Percentiles rank a stretch among this genome's conserved stretches.
Evolutionary conservation across 92 coral and sea anemone species (phyloP).

Genomic region (Galaxea fascicularis): DNA sequence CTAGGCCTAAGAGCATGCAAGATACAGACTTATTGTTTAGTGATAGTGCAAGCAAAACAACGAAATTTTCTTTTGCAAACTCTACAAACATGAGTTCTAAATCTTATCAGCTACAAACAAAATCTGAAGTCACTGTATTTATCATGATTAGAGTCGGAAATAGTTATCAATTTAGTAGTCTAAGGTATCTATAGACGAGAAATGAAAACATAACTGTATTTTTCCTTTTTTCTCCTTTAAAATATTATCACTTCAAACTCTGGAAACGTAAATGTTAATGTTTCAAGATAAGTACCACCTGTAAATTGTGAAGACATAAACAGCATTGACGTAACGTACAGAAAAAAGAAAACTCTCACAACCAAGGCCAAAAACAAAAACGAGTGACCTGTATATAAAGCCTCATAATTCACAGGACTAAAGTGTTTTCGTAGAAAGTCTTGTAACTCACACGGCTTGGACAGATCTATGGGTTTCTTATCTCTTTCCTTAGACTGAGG

Average conservation of each 20-base stretch:
- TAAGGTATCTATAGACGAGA: neutral
- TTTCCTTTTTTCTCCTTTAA: neutral
- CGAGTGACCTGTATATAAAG: neutral
- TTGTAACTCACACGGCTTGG: neutral
- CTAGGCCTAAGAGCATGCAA: constrained; percentile 14
- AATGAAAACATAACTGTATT: neutral
- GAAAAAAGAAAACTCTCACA: constrained; percentile 7
- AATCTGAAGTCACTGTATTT: constrained; percentile 2
- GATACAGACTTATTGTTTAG: constrained; percentile 13
- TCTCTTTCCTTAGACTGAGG: neutral
- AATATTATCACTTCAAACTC: constrained; percentile 1
- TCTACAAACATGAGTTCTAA: constrained; percentile 8
- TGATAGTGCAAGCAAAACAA: neutral
- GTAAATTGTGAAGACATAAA: neutral
- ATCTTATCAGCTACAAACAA: neutral
- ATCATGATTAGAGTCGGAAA: constrained; percentile 10
- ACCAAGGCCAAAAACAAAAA: constrained; percentile 1
- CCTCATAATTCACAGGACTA: constrained; percentile 11
- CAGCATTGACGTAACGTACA: neutral
- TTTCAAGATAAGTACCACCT: constrained; percentile 13
- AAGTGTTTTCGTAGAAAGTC: neutral
- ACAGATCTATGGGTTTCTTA: neutral
- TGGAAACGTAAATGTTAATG: neutral
- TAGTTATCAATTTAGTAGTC: neutral
- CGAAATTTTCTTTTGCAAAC: neutral